Conservation (phyloP, 2,113 vertebrate species). For the Platysteira castanea region DNA sequence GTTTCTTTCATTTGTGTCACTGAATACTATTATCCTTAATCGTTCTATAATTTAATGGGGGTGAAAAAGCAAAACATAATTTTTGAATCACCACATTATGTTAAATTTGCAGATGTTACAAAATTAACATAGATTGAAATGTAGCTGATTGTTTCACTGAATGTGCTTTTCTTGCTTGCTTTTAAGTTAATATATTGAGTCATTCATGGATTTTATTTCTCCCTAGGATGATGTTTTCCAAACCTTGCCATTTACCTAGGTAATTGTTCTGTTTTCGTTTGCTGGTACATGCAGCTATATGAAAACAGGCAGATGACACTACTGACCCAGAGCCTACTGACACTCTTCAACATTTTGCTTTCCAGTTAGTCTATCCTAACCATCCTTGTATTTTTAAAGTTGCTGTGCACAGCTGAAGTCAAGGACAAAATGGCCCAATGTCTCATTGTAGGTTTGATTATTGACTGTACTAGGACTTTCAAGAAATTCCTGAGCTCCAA, state of each 20-base stretch:
- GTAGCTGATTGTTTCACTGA: not conserved
- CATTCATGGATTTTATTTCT: not conserved
- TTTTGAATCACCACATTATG: not conserved
- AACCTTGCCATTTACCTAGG: not conserved
- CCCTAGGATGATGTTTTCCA: not conserved
- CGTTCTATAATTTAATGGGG: not conserved
- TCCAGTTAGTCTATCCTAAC: not conserved
- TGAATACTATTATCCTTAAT: not conserved
- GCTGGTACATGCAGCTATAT: not conserved
- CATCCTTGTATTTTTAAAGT: not conserved
- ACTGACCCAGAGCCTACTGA: not conserved
- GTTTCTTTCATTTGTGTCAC: not conserved
- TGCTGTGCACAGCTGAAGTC: not conserved
- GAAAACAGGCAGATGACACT: not conserved
- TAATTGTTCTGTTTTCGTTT: not conserved
- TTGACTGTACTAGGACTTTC: not conserved
- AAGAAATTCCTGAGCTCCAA: not conserved
- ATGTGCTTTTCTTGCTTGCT: not conserved
- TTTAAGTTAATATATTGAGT: not conserved
- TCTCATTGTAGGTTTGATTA: not conserved
- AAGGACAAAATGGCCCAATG: not conserved
- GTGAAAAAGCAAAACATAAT: not conserved
- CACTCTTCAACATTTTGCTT: not conserved
- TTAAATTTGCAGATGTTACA: not conserved
- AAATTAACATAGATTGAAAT: not conserved